These are phyloP conservation scores for Tricholaema leucomelas DNA, from an alignment of 2,113 vertebrate genomes.

Conservation along the genomic window DNA sequence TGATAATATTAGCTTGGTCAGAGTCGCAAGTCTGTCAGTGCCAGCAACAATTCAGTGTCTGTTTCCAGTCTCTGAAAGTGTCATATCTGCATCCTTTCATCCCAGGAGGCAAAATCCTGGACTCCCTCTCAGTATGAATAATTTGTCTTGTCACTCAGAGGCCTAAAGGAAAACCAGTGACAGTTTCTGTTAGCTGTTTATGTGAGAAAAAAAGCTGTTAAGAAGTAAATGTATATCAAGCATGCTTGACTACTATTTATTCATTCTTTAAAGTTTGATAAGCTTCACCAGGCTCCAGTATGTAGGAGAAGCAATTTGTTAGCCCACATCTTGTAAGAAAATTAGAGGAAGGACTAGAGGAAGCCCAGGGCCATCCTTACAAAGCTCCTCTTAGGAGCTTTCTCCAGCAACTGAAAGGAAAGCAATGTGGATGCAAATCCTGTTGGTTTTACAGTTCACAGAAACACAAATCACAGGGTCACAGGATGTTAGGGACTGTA, in stretches of 20 bases:
- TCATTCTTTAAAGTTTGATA: neutral
- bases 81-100: neutral
- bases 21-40: conserved; percentile 3
- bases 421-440: neutral
- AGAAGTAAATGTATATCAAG: neutral
- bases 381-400: neutral
- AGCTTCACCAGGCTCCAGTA: neutral
- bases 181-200: neutral
- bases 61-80: conserved; percentile 4
- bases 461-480: too few species aligned
- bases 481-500: too few species aligned
- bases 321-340: neutral
- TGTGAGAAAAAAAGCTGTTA: neutral
- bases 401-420: neutral
- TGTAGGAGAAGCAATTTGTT: neutral
- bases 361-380: neutral
- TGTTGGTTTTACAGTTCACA: neutral
- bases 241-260: neutral
- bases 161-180: neutral
- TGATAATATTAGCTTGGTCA: conserved; percentile 41
- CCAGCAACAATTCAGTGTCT: conserved; percentile 7
- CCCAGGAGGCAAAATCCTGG: conserved; percentile 19
- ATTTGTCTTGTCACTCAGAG: conserved; percentile 33
- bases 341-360: neutral
- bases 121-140: neutral